phyloP scores from a whole-genome alignment of 2,113 vertebrate genomes.

The Rhea pennata region DNA sequence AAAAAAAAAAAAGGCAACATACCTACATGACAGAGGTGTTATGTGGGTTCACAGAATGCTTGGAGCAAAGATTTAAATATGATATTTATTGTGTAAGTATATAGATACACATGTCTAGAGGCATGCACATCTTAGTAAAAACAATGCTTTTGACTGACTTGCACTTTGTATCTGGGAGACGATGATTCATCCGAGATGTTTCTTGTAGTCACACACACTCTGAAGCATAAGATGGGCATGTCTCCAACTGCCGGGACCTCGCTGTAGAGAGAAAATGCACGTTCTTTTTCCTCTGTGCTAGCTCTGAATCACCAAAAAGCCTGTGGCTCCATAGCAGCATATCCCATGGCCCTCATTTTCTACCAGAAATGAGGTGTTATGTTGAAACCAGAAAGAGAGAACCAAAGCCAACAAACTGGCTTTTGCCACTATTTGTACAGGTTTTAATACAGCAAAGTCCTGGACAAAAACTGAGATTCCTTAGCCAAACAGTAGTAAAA shows the following conservation, averaged over 20 bases:
- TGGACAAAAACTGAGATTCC: neutral
- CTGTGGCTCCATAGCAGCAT: neutral
- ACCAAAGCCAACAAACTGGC: neutral
- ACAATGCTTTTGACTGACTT: neutral
- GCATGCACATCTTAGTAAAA: neutral
- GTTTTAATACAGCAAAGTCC: neutral
- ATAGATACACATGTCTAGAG: accelerated
- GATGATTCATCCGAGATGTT: neutral
- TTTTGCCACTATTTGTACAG: accelerated
- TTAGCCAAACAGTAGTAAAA: neutral
- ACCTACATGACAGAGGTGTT: neutral
- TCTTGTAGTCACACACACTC: constrained; percentile 19
- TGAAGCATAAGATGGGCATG: neutral
- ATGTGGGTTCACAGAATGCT: neutral
- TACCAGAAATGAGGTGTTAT: neutral
- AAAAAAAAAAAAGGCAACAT: neutral
- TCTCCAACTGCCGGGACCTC: neutral
- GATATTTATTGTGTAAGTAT: neutral
- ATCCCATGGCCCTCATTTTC: neutral
- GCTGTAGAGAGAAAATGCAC: neutral
- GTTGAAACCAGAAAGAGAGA: neutral
- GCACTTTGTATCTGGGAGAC: neutral
- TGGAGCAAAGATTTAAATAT: neutral
- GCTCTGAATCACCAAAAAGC: neutral
- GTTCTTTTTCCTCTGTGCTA: neutral